Percentiles rank a stretch among this genome's conserved stretches.
Conservation (phyloP, 2,113 vertebrate genomes). For the Halcyon senegalensis region DNA sequence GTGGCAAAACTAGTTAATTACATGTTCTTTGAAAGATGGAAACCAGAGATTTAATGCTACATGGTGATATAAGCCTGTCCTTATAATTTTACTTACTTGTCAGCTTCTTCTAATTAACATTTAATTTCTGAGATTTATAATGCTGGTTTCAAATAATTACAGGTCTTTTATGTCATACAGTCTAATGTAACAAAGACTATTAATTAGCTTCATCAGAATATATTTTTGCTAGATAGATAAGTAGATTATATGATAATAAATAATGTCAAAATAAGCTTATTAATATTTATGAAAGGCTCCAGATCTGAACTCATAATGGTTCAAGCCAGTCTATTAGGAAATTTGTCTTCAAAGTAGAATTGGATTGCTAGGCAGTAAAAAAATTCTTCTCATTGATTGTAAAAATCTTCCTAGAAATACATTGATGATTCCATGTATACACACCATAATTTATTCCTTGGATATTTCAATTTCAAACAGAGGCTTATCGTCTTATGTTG, state of each 20-base stretch:
- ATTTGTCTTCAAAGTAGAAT: neutral
- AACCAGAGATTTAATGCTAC: neutral
- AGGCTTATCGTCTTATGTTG: neutral
- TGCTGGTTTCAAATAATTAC: neutral
- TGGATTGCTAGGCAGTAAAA: neutral
- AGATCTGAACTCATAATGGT: neutral
- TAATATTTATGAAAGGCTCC: neutral
- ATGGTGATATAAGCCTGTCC: fast-evolving
- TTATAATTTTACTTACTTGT: neutral
- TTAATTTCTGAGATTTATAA: neutral
- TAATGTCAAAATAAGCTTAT: neutral
- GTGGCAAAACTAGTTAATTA: neutral
- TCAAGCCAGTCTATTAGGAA: neutral
- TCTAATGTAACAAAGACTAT: neutral
- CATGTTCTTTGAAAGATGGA: neutral
- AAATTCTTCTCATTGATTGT: neutral
- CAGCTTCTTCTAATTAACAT: neutral
- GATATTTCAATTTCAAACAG: neutral
- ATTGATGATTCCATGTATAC: neutral
- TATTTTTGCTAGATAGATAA: neutral
- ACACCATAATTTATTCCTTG: neutral
- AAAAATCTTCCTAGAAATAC: neutral
- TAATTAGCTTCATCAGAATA: neutral
- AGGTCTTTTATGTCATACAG: neutral
- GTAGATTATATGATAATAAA: neutral